These are phyloP conservation scores for Corvus hawaiiensis DNA, from an alignment of 2,113 vertebrate genomes.

Conservation along the genomic window DNA sequence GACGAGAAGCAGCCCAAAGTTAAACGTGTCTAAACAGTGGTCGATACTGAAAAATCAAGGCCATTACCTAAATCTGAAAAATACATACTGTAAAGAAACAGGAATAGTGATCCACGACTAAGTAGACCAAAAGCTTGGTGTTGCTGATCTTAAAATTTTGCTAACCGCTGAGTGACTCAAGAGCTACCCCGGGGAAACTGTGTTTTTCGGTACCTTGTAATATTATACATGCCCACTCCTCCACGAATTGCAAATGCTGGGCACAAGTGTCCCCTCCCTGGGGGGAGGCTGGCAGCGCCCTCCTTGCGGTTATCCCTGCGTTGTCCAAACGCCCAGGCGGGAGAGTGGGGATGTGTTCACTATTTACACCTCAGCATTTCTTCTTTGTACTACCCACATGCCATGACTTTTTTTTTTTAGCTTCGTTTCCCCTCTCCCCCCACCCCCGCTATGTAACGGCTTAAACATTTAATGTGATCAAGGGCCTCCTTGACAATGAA, in stretches of 20 bases:
- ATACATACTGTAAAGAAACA: conserved; percentile 69
- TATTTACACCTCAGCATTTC: neutral
- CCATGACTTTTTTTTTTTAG: neutral
- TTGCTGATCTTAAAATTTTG: conserved; percentile 29
- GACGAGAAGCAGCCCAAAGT: conserved; percentile 74
- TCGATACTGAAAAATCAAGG: conserved; percentile 74
- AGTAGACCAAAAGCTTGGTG: neutral
- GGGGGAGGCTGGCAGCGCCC: neutral
- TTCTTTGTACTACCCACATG: neutral
- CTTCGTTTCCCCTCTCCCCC: accelerated
- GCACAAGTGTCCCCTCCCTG: too few species aligned
- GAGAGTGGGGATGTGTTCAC: neutral
- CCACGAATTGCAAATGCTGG: neutral
- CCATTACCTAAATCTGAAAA: conserved; percentile 81
- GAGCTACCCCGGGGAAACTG: neutral
- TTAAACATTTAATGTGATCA: neutral
- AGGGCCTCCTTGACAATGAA: neutral
- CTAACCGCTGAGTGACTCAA: neutral
- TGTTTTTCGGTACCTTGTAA: neutral
- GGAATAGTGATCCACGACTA: conserved; percentile 48
- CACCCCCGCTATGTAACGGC: neutral
- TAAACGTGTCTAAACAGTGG: conserved; percentile 79
- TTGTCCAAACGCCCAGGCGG: accelerated
- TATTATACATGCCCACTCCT: neutral
- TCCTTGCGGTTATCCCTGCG: accelerated